phyloP scores from a whole-genome alignment of 2,797 vertebrate species.

The Clarias fuscus region DNA sequence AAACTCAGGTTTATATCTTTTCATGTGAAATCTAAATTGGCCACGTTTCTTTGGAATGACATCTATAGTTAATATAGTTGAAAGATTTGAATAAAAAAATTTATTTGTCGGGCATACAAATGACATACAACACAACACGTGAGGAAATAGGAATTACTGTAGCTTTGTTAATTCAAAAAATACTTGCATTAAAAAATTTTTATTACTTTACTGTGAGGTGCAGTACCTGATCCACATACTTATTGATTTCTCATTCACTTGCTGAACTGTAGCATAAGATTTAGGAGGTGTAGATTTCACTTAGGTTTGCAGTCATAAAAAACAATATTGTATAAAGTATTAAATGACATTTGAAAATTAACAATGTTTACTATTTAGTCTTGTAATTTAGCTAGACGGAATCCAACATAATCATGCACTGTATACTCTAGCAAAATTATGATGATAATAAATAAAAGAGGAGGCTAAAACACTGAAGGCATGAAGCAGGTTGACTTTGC shows the following conservation, averaged over 20 bases:
- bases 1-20: too few relatives aligned
- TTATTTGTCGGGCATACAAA: neutral
- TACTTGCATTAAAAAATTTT: too few relatives aligned
- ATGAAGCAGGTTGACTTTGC: neutral
- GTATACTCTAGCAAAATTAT: too few relatives aligned
- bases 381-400: too few relatives aligned
- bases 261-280: slow-evolving; percentile 77
- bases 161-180: neutral
- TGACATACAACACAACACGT: neutral
- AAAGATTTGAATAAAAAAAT: too few relatives aligned
- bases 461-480: neutral
- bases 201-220: neutral
- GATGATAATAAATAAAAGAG: neutral
- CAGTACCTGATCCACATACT: slow-evolving; percentile 57
- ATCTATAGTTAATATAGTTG: too few relatives aligned
- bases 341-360: neutral
- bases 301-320: neutral
- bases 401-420: too few relatives aligned
- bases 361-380: neutral
- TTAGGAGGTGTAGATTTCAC: slow-evolving; percentile 64
- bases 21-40: too few relatives aligned
- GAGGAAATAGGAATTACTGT: neutral
- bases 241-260: slow-evolving; percentile 99
- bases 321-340: neutral
- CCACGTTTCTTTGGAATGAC: too few relatives aligned